phyloP scores from a whole-genome alignment of 2,888 invertebrate species.

The Sepiola atlantica region DNA sequence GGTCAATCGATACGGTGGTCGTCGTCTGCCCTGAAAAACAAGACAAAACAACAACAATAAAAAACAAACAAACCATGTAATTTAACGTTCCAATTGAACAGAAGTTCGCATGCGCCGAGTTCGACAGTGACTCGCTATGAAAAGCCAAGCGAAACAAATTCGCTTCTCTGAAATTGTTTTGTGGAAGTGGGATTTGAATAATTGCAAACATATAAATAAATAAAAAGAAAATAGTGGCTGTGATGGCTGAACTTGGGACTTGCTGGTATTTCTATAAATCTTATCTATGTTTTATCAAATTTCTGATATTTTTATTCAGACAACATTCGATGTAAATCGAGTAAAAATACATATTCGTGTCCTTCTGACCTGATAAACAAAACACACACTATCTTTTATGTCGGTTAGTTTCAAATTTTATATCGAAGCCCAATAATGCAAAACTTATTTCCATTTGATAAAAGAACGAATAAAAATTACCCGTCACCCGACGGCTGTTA shows the following conservation, averaged over 20 bases:
- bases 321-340: too few species aligned
- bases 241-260: background rate
- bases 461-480: too few species aligned
- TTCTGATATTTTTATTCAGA: background rate
- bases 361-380: background rate
- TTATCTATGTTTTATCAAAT: background rate
- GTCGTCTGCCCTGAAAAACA: background rate
- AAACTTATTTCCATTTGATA: too few species aligned
- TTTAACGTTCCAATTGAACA: background rate
- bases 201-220: background rate
- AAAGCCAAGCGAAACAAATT: too few species aligned
- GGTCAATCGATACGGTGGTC: background rate
- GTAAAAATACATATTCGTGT: background rate
- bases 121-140: too few species aligned
- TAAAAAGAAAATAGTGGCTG: background rate
- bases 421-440: too few species aligned
- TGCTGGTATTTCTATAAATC: background rate
- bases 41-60: background rate
- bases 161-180: background rate
- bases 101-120: too few species aligned
- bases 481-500: too few species aligned
- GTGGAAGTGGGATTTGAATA: background rate
- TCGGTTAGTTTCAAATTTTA: background rate
- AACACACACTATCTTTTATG: background rate
- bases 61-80: too few species aligned